Evolutionary conservation across 2,888 invertebrate species (phyloP).

Genomic region (Prosapia bicincta): DNA sequence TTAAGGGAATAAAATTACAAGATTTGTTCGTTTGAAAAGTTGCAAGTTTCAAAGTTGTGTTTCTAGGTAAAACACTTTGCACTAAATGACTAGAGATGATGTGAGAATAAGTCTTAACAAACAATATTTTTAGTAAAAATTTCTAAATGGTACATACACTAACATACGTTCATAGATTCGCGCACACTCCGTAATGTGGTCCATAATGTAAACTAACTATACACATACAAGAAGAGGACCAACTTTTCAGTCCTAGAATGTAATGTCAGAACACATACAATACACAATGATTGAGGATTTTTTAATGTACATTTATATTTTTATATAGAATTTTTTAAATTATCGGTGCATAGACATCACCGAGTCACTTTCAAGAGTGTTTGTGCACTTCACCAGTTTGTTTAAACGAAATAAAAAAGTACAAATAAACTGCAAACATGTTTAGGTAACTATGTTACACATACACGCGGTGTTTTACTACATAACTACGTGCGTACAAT

Average conservation of each 20-base stretch:
- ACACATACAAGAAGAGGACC: not conserved
- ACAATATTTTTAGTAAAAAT: constrained; percentile 23
- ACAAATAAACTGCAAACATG: not conserved
- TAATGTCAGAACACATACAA: constrained; percentile 22
- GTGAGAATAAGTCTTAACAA: constrained; percentile 22
- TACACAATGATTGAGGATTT: constrained; percentile 20
- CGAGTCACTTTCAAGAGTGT: not conserved
- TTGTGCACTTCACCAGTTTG: not conserved
- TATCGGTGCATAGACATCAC: constrained; percentile 6
- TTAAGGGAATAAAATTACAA: constrained; percentile 28
- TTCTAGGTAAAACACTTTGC: constrained; percentile 20
- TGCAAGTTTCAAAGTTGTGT: constrained; percentile 20
- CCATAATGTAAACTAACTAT: constrained; percentile 5
- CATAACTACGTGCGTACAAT: constrained; percentile 9
- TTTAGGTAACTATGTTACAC: constrained; percentile 3
- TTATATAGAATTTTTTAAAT: constrained; percentile 8
- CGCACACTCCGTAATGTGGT: constrained; percentile 17
- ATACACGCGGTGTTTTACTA: constrained; percentile 18
- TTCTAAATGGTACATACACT: constrained; percentile 17
- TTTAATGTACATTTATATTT: constrained; percentile 19
- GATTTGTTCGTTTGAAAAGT: constrained; percentile 26
- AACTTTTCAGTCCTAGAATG: not conserved
- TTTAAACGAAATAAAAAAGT: not conserved
- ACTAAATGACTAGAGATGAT: constrained; percentile 18
- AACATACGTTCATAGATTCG: constrained; percentile 10